phyloP scores from a whole-genome alignment of 2,888 invertebrate species.

The Protophormia terraenovae region DNA sequence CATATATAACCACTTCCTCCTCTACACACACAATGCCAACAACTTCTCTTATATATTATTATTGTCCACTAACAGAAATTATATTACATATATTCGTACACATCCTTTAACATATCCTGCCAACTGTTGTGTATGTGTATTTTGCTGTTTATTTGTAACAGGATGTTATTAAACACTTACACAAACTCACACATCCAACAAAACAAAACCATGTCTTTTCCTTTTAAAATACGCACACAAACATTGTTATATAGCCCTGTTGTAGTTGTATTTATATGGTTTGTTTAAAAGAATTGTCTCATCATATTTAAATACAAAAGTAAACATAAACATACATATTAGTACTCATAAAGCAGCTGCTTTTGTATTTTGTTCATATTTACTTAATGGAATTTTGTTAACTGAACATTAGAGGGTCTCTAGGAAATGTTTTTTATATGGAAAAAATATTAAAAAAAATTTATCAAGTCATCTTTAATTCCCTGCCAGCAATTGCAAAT shows the following conservation, averaged over 20 bases:
- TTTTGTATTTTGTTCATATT: neutral
- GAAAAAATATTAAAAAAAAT: too few relatives aligned
- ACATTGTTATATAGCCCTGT: neutral
- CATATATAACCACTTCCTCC: neutral
- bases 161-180: conserved; percentile 45
- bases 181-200: neutral
- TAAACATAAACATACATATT: neutral
- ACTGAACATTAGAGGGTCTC: too few relatives aligned
- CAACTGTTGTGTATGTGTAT: neutral
- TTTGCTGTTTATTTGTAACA: conserved; percentile 5
- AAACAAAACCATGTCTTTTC: neutral
- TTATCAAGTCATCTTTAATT: too few relatives aligned
- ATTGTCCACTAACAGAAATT: conserved; percentile 31
- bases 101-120: conserved; percentile 50
- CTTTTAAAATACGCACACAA: neutral
- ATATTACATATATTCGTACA: conserved; percentile 22
- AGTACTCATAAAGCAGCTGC: neutral
- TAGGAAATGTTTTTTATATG: too few relatives aligned
- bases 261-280: neutral
- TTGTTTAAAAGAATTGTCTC: neutral
- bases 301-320: neutral
- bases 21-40: too few relatives aligned
- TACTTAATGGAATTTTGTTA: neutral
- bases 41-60: neutral
- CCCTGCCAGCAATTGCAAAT: too few relatives aligned